phyloP scores from a whole-genome alignment of 2,797 vertebrate species.

The Pseudocheirus occidentalis region DNA sequence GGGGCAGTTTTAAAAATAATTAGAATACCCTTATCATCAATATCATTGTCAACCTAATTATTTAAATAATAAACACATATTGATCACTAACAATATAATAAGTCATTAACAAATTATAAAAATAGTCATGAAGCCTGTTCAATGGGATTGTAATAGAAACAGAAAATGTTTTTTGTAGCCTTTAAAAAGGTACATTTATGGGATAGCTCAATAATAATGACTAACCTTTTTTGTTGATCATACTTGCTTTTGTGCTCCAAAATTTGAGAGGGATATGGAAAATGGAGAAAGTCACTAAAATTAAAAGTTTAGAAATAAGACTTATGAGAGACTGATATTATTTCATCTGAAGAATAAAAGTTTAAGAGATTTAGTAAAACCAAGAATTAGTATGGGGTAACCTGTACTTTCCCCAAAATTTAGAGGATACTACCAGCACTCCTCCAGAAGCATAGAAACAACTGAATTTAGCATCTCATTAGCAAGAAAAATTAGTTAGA shows the following conservation, averaged over 20 bases:
- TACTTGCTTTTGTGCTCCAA: background rate
- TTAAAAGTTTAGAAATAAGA: background rate
- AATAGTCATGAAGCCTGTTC: background rate
- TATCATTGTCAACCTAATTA: background rate
- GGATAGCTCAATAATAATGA: background rate
- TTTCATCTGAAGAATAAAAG: background rate
- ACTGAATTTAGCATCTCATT: background rate
- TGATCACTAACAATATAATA: background rate
- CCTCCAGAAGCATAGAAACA: background rate
- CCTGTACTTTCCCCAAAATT: background rate
- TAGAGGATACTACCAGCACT: background rate
- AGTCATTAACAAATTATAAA: conserved; percentile 3
- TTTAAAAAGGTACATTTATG: background rate
- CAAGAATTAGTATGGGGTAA: background rate
- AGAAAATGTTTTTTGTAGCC: background rate
- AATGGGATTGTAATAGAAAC: background rate
- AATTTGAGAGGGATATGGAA: background rate
- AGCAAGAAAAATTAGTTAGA: background rate
- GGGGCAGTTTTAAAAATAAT: background rate
- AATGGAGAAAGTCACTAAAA: background rate
- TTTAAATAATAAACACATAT: background rate
- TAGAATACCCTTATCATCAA: background rate
- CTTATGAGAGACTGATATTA: background rate
- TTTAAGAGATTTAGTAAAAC: background rate
- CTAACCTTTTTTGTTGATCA: background rate